phyloP scores from a whole-genome alignment of 2,888 invertebrate genomes.

The Poecilobothrus nobilitatus region DNA sequence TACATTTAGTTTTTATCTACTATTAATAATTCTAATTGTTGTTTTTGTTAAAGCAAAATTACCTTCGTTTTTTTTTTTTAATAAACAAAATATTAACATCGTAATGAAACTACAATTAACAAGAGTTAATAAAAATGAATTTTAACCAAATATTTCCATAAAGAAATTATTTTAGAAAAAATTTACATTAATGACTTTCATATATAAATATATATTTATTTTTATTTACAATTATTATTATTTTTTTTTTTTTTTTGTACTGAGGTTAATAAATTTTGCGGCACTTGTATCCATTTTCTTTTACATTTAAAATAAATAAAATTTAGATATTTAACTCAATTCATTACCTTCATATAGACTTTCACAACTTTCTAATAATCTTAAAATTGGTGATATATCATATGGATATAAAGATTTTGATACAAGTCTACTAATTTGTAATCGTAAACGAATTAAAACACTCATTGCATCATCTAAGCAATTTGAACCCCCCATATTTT shows the following conservation, averaged over 20 bases:
- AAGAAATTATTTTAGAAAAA: not conserved
- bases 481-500: slow-evolving; percentile 42
- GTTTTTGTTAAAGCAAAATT: not conserved
- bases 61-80: not conserved
- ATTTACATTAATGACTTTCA: not conserved
- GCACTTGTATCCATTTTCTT: not conserved
- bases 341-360: slow-evolving; percentile 77
- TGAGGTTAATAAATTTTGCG: not conserved
- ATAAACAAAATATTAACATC: slow-evolving; percentile 2
- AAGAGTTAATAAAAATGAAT: not conserved
- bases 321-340: slow-evolving; percentile 49
- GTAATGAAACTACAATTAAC: slow-evolving; percentile 1
- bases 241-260: not conserved
- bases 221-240: not conserved
- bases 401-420: slow-evolving; percentile 79
- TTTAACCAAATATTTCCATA: not conserved
- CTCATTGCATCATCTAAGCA: slow-evolving; percentile 75
- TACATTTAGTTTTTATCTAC: not conserved
- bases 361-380: slow-evolving; percentile 74
- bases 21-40: not conserved
- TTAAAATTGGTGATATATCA: slow-evolving; percentile 79
- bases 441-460: slow-evolving; percentile 66
- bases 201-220: not conserved
- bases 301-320: not conserved
- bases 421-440: slow-evolving; percentile 74